These are phyloP conservation scores for Crossaster papposus DNA, from an alignment of 53 echinoderm and acorn worm genomes.

Conservation along the genomic window DNA sequence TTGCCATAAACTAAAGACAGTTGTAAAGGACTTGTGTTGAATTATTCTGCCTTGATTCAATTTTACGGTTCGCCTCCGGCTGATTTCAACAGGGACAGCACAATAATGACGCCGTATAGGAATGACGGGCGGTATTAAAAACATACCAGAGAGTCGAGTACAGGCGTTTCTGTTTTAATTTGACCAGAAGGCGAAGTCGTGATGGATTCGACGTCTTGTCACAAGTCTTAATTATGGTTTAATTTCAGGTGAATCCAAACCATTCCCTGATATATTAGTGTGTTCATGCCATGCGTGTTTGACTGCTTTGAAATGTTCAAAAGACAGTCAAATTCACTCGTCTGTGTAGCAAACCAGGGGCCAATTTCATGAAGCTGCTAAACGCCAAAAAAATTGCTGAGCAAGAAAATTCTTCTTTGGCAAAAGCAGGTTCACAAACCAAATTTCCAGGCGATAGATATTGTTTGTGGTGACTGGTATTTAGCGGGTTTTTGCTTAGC, in stretches of 20 bases:
- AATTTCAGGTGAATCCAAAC: neutral
- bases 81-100: neutral
- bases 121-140: neutral
- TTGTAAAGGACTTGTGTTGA: neutral
- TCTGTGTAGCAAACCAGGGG: no score
- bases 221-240: neutral
- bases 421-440: no score
- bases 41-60: neutral
- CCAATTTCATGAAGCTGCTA: no score
- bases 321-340: no score
- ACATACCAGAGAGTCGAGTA: neutral
- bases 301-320: no score
- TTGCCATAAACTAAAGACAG: neutral
- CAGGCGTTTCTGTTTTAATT: neutral
- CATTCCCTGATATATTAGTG: neutral
- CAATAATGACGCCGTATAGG: neutral
- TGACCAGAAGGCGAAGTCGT: conserved; percentile 1
- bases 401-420: no score
- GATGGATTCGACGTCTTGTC: neutral
- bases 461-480: no score
- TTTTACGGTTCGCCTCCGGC: neutral
- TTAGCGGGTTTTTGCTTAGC: no score
- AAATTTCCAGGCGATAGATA: no score
- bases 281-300: no score
- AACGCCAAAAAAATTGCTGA: no score